Conservation (phyloP, 2,113 vertebrate genomes). For the Upupa epops region DNA sequence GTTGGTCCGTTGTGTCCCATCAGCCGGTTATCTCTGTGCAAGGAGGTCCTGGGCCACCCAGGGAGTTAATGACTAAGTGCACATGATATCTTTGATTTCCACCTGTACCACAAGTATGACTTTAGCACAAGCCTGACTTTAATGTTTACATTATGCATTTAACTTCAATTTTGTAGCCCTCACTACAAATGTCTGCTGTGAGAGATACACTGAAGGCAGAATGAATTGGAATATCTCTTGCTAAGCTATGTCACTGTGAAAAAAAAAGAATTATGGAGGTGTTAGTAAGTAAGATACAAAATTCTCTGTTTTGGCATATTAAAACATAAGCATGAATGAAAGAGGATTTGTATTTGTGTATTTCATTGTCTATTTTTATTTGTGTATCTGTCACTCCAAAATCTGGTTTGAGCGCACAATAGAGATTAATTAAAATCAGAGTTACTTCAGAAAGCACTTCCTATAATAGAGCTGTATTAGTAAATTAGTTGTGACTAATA, state of each 20-base stretch:
- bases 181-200: background rate
- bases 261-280: constrained; percentile 35
- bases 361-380: constrained; percentile 75
- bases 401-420: constrained; percentile 64
- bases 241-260: constrained; percentile 21
- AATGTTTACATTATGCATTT: background rate
- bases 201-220: constrained; percentile 4
- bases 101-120: background rate
- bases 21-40: background rate
- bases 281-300: constrained; percentile 48
- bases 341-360: constrained; percentile 50
- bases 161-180: background rate
- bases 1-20: background rate
- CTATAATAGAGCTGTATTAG: constrained; percentile 72
- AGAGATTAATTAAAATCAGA: constrained; percentile 78
- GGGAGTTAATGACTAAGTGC: background rate
- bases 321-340: constrained; percentile 37
- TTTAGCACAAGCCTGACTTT: background rate
- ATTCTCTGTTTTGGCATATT: constrained; percentile 33
- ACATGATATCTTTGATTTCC: background rate
- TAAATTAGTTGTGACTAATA: constrained; percentile 76
- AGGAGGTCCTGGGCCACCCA: background rate
- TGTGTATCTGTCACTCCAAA: constrained; percentile 68
- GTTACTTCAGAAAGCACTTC: constrained; percentile 73
- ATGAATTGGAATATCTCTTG: background rate